These are phyloP conservation scores for Molorchus minor DNA, from an alignment of 2,888 invertebrate genomes.

Conservation along the genomic window DNA sequence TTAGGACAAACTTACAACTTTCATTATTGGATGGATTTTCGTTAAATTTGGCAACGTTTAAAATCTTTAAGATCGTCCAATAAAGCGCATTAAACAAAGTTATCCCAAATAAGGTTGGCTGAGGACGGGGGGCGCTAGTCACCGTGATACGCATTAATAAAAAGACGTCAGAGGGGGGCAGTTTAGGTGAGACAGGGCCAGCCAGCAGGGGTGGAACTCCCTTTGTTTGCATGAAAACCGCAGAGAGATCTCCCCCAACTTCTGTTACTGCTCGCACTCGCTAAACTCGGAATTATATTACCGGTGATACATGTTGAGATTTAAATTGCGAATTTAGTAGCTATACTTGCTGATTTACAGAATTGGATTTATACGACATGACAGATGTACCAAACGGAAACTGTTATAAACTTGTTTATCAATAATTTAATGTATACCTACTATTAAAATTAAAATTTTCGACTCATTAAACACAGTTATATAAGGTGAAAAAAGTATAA, in stretches of 20 bases:
- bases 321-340: conserved; percentile 22
- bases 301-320: conserved; percentile 45
- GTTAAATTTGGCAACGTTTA: conserved; percentile 4
- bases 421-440: too few species aligned
- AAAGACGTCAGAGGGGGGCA: conserved; percentile 42
- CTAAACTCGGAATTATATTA: conserved; percentile 40
- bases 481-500: too few species aligned
- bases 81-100: conserved; percentile 30
- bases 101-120: conserved; percentile 41
- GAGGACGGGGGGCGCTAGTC: conserved; percentile 38
- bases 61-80: conserved; percentile 16
- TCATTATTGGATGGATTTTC: too few species aligned
- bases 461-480: too few species aligned
- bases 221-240: conserved; percentile 56
- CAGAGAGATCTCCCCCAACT: conserved; percentile 39
- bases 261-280: conserved; percentile 32
- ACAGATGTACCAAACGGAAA: too few species aligned
- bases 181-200: conserved; percentile 28
- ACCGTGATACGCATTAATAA: conserved; percentile 45
- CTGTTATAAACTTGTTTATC: too few species aligned
- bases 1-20: too few species aligned
- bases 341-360: too few species aligned
- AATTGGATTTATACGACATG: too few species aligned
- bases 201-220: conserved; percentile 41
- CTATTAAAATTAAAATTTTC: too few species aligned